Percentiles rank a stretch among this genome's conserved stretches.
Evolutionary conservation across 2,113 vertebrate species (phyloP).

Genomic region (Hippocampus abdominalis): DNA sequence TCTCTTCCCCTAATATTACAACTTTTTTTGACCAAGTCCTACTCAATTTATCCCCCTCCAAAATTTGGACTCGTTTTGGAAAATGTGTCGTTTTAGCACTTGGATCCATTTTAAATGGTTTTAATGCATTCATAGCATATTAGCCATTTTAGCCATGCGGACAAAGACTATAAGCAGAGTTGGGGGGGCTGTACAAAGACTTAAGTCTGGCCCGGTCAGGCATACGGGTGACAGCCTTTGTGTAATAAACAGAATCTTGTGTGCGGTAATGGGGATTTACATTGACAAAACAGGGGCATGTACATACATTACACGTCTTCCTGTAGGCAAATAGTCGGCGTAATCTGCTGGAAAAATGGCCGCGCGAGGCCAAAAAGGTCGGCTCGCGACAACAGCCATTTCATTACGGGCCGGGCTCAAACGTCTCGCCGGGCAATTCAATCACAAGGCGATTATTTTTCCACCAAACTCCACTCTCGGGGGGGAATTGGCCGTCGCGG

Average conservation of each 20-base stretch:
- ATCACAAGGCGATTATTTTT: conserved; percentile 5
- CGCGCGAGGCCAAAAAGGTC: not conserved
- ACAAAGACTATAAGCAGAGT: not conserved
- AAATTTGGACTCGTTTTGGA: not conserved
- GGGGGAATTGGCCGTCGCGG: not conserved
- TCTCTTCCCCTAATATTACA: too few relatives aligned
- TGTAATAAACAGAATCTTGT: not conserved
- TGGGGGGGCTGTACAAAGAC: not conserved
- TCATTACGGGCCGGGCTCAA: conserved; percentile 3
- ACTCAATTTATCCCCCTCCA: not conserved
- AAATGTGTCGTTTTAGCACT: not conserved
- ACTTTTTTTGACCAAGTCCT: not conserved
- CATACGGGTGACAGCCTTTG: not conserved
- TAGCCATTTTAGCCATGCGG: not conserved
- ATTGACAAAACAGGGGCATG: not conserved
- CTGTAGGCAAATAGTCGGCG: conserved; percentile 4
- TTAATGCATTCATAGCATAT: not conserved
- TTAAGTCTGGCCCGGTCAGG: not conserved
- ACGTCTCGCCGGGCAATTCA: conserved; percentile 4
- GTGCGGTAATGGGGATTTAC: conserved; percentile 2
- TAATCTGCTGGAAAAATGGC: conserved; percentile 2
- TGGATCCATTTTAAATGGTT: too few relatives aligned
- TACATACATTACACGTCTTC: conserved; percentile 7
- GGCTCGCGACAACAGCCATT: conserved; percentile 1
- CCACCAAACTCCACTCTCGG: conserved; percentile 4